Evolutionary conservation across 2,888 invertebrate genomes (phyloP).

Genomic region (Gymnosoma rotundatum): DNA sequence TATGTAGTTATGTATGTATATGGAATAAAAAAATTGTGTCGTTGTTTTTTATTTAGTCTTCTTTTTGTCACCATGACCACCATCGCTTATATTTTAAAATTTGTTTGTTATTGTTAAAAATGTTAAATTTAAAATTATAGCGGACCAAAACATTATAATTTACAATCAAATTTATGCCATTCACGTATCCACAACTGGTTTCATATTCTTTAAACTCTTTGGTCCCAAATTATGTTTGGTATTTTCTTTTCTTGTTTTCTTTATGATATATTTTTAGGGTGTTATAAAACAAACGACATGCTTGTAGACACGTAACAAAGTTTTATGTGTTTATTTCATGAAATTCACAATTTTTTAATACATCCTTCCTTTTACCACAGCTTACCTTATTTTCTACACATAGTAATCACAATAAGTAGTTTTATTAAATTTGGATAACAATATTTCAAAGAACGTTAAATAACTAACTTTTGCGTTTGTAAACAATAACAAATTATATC

Average conservation of each 20-base stretch:
- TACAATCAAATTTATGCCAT: no score
- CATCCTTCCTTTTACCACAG: neutral
- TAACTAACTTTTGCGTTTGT: constrained; percentile 44
- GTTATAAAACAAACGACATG: constrained; percentile 54
- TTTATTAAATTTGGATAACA: neutral
- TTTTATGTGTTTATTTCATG: constrained; percentile 17
- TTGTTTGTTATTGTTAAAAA: no score
- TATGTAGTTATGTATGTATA: no score
- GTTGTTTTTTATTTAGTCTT: no score
- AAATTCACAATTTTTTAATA: constrained; percentile 21
- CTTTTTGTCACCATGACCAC: no score
- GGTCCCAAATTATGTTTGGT: constrained; percentile 23
- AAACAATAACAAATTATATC: constrained; percentile 57
- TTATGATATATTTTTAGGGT: constrained; percentile 15
- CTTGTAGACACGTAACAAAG: constrained; percentile 49
- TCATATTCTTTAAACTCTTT: neutral
- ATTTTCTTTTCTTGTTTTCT: constrained; percentile 8
- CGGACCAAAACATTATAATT: neutral
- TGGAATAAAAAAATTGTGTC: no score
- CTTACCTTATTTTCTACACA: constrained; percentile 47
- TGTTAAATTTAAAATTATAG: no score
- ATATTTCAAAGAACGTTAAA: constrained; percentile 55
- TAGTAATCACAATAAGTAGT: constrained; percentile 21
- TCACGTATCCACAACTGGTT: neutral
- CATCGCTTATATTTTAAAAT: no score